phyloP scores from a whole-genome alignment of 2,797 vertebrate genomes.

The Argyrosomus regius region DNA sequence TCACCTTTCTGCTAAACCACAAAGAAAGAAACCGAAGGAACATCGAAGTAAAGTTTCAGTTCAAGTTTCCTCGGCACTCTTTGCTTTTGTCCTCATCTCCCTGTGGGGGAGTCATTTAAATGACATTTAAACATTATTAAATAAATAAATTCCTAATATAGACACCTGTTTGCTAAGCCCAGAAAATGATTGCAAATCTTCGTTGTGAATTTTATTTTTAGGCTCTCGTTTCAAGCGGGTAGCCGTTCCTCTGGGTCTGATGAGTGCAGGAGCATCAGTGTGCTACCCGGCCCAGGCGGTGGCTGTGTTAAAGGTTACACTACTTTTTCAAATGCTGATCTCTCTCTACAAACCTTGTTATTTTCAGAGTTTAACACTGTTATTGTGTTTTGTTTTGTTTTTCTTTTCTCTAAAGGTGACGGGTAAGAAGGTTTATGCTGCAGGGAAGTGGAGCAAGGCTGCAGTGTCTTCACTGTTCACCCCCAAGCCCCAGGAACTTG shows the following conservation, averaged over 20 bases:
- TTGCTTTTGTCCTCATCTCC: not conserved
- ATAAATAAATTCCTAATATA: not conserved
- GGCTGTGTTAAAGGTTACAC: constrained; percentile 89
- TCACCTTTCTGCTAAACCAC: not conserved
- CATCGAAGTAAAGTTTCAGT: constrained; percentile 9
- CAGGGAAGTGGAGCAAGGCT: constrained; percentile 81
- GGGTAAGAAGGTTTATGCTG: constrained; percentile 85
- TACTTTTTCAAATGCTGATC: not conserved
- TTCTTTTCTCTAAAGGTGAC: constrained; percentile 81
- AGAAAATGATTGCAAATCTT: not conserved
- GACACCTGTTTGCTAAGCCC: not conserved
- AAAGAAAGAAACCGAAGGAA: not conserved
- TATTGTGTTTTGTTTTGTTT: not conserved
- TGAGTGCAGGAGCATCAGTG: constrained; percentile 85
- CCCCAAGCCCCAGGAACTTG: constrained; percentile 61
- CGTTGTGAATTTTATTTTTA: constrained; percentile 62
- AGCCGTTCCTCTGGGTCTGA: constrained; percentile 87
- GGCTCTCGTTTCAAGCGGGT: constrained; percentile 90
- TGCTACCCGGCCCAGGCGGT: constrained; percentile 93
- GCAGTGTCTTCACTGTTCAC: constrained; percentile 83
- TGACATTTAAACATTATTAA: not conserved
- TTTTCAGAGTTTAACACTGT: not conserved
- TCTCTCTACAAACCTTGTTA: not conserved
- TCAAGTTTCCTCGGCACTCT: not conserved
- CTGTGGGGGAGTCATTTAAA: not conserved